Evolutionary conservation across 2,113 vertebrate species (phyloP), one percentile per base, ranked within the genome.

Genomic region (Eublepharis macularius): DNA sequence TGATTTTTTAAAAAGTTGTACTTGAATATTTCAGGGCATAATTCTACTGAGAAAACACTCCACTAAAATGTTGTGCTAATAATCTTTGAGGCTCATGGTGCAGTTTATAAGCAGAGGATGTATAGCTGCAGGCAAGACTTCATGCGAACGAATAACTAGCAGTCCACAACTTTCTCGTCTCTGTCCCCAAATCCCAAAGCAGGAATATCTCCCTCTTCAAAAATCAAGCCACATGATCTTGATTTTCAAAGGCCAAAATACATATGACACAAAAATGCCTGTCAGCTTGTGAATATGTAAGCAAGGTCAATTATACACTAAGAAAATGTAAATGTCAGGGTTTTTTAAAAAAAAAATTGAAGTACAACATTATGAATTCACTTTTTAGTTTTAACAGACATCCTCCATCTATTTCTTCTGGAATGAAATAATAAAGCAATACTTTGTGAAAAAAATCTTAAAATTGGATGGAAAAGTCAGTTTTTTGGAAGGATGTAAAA

Each of bases 401-500:
- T 12, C 36, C 84, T 4, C 1, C 47, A n/a, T 82, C 10, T 0
- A 0, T 6, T 0, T 0, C 51, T 86, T 65, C 29, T 78, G 14
- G 32, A 5, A 1, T 7, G 45, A n/a, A 16, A 45, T 24, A 32
- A 7, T 24, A 65, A 16, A 32, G 1, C 60, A 1, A 0, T 1
- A 0, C 21, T 10, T 21, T 4, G 13, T 1, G 0, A 29, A 34
- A 34, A 51, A n/a, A n/a, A n/a, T n/a, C n/a, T n/a, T 16, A 8
- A 47, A 26, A 9, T 63, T 2, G 2, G 29, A 29, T 34, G 57
- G 76, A 16, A 6, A 81, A 0, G 0, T 0, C 14, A 17, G 9
- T 68, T 5, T 1, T 0, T 1, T 24, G 60, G 14, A 43, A 34
- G 32, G 36, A 54, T 6, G 36, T 47, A 8, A 36, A 12, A 32